Evolutionary conservation across 2,113 vertebrate genomes (phyloP).

Genomic region (Pachycephala philippinensis): DNA sequence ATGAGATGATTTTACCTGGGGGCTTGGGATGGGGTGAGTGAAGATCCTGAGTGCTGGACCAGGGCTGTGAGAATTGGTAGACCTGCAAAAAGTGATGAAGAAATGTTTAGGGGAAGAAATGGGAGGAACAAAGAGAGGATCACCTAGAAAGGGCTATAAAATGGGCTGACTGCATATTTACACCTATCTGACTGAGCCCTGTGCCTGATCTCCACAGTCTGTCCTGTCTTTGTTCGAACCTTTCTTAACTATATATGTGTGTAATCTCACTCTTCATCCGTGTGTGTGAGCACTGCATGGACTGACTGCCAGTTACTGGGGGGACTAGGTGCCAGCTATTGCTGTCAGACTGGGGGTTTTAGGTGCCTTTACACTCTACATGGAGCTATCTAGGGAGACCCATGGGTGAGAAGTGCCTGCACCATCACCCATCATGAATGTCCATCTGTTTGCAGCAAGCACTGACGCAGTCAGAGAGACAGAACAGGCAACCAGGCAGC

Average conservation of each 20-base stretch:
- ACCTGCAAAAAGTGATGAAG: neutral
- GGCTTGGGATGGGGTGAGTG: neutral
- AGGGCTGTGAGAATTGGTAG: neutral
- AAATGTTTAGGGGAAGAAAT: neutral
- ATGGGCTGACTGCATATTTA: fast-evolving
- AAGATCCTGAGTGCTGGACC: neutral
- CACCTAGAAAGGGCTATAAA: neutral
- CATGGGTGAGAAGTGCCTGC: fast-evolving
- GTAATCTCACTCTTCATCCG: neutral
- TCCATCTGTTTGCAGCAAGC: neutral
- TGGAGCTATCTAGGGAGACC: neutral
- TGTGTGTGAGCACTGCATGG: neutral
- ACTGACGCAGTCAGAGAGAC: neutral
- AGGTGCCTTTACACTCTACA: neutral
- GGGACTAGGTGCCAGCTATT: neutral
- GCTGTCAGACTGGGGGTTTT: neutral
- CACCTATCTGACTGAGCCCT: fast-evolving
- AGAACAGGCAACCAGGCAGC: neutral
- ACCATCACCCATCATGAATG: neutral
- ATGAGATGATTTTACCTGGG: neutral
- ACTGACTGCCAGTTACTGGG: neutral
- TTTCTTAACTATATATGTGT: neutral
- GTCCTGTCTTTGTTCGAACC: neutral
- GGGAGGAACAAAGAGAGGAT: neutral
- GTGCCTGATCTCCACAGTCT: neutral